phyloP scores from a whole-genome alignment of 2,113 vertebrate genomes.

The Microtus richardsoni region DNA sequence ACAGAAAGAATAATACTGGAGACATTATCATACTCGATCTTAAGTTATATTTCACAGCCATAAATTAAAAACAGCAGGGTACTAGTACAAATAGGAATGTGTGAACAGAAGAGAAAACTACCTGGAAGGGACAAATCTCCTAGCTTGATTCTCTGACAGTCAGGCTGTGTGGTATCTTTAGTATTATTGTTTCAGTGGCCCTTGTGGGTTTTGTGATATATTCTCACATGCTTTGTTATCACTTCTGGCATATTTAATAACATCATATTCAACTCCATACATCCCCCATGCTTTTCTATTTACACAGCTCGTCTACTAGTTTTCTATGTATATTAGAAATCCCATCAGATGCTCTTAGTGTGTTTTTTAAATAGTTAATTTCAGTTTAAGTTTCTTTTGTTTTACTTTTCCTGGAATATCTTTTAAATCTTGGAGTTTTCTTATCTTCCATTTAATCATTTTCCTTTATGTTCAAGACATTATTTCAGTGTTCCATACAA shows the following conservation, averaged over 20 bases:
- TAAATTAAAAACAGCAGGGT: neutral
- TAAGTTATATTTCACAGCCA: neutral
- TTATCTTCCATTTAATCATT: neutral
- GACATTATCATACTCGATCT: neutral
- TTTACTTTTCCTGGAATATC: neutral
- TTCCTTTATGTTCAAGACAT: neutral
- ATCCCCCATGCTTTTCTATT: neutral
- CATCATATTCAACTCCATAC: neutral
- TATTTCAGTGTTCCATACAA: neutral
- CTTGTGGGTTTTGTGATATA: neutral
- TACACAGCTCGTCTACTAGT: neutral
- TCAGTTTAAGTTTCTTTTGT: neutral
- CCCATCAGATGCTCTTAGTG: neutral
- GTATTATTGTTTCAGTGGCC: neutral
- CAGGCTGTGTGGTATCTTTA: neutral
- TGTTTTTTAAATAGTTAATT: neutral
- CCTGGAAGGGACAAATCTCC: neutral
- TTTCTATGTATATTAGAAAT: neutral
- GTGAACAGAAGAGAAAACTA: neutral
- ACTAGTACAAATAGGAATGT: neutral
- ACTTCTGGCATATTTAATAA: neutral
- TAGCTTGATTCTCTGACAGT: neutral
- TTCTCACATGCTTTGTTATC: neutral
- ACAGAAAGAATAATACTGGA: neutral
- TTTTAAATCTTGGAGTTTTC: neutral